A percentile compares a stretch with the other conserved stretches of the same genome.
Conservation (phyloP, 2,797 vertebrate species). For the Cyclopterus lumpus region DNA sequence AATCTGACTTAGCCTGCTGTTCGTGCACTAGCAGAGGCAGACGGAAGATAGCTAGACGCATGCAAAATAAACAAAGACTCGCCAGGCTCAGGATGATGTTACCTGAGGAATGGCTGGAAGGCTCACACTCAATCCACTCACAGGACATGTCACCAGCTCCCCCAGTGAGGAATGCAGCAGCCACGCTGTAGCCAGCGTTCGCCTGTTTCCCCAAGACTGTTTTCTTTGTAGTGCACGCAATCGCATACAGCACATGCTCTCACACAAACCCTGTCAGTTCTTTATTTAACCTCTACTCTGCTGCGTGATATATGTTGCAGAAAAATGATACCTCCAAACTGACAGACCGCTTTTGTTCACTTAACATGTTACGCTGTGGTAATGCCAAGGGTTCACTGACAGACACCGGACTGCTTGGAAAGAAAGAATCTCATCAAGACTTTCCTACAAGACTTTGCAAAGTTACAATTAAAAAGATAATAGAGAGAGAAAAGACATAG, state of each 20-base stretch:
- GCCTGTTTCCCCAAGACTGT: constrained; percentile 50
- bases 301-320: constrained; percentile 35
- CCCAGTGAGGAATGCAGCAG: constrained; percentile 52
- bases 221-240: constrained; percentile 39
- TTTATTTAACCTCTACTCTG: constrained; percentile 47
- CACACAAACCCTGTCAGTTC: constrained; percentile 35
- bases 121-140: constrained; percentile 54
- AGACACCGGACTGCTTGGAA: constrained; percentile 36
- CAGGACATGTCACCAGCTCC: constrained; percentile 64
- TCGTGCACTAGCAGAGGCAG: constrained; percentile 37
- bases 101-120: constrained; percentile 70
- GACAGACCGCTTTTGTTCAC: constrained; percentile 59
- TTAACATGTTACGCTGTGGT: constrained; percentile 52
- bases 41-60: constrained; percentile 54
- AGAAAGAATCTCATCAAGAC: constrained; percentile 46
- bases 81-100: constrained; percentile 66
- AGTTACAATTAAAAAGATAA: not conserved
- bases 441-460: constrained; percentile 19
- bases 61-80: constrained; percentile 64
- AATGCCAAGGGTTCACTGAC: constrained; percentile 47
- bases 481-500: constrained; percentile 3
- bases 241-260: constrained; percentile 17
- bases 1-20: constrained; percentile 53
- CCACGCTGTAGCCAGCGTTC: constrained; percentile 30
- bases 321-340: constrained; percentile 48